Conservation (phyloP, 2,888 invertebrate genomes). For the Myopa tessellatipennis region DNA sequence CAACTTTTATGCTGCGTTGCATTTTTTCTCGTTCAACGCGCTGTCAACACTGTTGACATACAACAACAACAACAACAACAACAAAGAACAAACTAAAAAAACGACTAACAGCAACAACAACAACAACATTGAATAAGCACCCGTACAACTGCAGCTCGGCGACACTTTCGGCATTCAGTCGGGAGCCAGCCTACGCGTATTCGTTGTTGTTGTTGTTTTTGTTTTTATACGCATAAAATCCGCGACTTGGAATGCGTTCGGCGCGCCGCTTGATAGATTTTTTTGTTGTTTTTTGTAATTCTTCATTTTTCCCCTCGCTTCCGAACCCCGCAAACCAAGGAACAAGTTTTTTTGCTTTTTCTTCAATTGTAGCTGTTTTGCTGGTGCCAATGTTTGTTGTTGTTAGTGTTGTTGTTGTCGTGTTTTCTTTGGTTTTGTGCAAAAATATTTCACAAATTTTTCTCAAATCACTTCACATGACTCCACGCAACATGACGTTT, state of each 20-base stretch:
- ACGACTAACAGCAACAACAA: background rate
- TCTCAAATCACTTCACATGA: conserved; percentile 1
- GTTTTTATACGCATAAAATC: background rate
- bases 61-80: conserved; percentile 4
- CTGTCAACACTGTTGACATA: background rate
- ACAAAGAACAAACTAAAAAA: background rate
- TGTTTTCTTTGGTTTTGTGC: background rate
- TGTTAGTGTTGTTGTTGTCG: background rate
- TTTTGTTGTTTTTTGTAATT: background rate
- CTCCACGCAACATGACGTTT: conserved; percentile 2
- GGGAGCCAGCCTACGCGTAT: background rate
- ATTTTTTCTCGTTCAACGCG: conserved; percentile 6
- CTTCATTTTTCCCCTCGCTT: background rate
- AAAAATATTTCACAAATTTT: background rate
- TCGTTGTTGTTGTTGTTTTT: conserved; percentile 12
- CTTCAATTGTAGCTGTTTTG: background rate
- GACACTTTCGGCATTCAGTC: conserved; percentile 6
- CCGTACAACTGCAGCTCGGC: background rate
- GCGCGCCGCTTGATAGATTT: background rate
- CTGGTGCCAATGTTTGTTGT: background rate
- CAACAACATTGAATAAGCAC: no score
- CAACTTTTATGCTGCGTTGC: no score
- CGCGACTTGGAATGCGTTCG: background rate
- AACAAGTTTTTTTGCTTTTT: background rate
- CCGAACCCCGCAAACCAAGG: background rate